Conservation (phyloP, 2,888 invertebrate species). For the Pristionchus exspectatus region DNA sequence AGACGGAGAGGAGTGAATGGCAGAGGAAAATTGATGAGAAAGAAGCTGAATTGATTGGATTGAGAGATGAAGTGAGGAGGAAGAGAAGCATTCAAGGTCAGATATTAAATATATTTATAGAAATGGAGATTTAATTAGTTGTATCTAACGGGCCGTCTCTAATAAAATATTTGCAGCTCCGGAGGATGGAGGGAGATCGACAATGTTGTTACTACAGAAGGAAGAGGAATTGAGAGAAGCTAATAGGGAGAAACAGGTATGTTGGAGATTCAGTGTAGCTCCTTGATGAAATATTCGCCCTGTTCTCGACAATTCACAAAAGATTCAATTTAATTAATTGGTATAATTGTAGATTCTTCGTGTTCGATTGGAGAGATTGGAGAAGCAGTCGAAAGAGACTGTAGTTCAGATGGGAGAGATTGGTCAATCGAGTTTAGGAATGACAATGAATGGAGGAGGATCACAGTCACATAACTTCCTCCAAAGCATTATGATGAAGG, state of each 20-base stretch:
- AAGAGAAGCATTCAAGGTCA: constrained; percentile 52
- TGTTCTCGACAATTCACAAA: too few relatives aligned
- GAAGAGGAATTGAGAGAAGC: constrained; percentile 90
- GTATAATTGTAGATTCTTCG: constrained; percentile 30
- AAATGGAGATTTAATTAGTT: too few relatives aligned
- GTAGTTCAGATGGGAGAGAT: constrained; percentile 46
- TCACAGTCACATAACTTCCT: constrained; percentile 15
- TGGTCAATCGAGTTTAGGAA: constrained; percentile 5
- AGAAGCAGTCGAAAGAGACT: constrained; percentile 30
- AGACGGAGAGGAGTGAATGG: constrained; percentile 60
- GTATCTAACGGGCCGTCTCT: too few relatives aligned
- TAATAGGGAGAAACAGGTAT: constrained; percentile 90
- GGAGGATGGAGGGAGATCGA: constrained; percentile 15
- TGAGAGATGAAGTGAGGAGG: constrained; percentile 79
- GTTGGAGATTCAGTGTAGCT: constrained; percentile 77
- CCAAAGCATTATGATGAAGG: not conserved
- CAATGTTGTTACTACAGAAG: constrained; percentile 85
- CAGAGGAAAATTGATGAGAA: constrained; percentile 62
- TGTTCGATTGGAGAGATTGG: constrained; percentile 46
- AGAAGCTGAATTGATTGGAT: constrained; percentile 68
- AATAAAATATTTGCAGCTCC: not conserved
- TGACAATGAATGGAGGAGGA: not conserved
- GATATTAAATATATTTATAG: not conserved
- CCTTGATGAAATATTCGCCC: too few relatives aligned
- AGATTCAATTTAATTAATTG: not conserved